These are phyloP conservation scores for Nyleta sp. DNA, from an alignment of 2,888 invertebrate genomes.

Conservation along the genomic window DNA sequence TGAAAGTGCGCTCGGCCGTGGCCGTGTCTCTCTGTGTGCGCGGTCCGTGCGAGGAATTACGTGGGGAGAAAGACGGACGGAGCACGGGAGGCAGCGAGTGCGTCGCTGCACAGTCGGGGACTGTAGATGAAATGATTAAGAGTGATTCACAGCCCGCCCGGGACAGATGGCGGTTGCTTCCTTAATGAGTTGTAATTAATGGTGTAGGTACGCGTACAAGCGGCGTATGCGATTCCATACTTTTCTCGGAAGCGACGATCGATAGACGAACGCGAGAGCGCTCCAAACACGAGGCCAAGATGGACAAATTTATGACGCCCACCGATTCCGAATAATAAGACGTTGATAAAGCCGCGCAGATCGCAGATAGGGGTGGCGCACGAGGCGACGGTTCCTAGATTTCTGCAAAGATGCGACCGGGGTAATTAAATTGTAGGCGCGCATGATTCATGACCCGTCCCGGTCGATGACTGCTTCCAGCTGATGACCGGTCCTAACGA, in stretches of 20 bases:
- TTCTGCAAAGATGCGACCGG: constrained; percentile 13
- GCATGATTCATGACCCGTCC: constrained; percentile 15
- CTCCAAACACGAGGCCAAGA: constrained; percentile 13
- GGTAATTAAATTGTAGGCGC: constrained; percentile 37
- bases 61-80: constrained; percentile 54
- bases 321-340: constrained; percentile 29
- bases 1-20: background rate
- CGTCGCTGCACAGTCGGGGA: constrained; percentile 63
- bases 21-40: constrained; percentile 24
- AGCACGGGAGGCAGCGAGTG: constrained; percentile 51
- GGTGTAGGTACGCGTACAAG: constrained; percentile 78
- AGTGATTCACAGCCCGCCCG: constrained; percentile 79
- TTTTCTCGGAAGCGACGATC: constrained; percentile 58
- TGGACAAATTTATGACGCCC: constrained; percentile 59
- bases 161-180: constrained; percentile 81
- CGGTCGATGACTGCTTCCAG: background rate
- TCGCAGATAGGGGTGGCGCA: constrained; percentile 12
- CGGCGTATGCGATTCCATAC: constrained; percentile 64
- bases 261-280: constrained; percentile 35
- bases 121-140: constrained; percentile 81
- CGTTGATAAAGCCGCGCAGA: constrained; percentile 25
- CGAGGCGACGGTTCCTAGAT: background rate
- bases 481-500: constrained; percentile 1
- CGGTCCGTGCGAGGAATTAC: constrained; percentile 37
- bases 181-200: constrained; percentile 82